Percentiles rank a stretch among this genome's conserved stretches.
phyloP scores from a whole-genome alignment of 2,888 invertebrate species.

The Apamea anceps region DNA sequence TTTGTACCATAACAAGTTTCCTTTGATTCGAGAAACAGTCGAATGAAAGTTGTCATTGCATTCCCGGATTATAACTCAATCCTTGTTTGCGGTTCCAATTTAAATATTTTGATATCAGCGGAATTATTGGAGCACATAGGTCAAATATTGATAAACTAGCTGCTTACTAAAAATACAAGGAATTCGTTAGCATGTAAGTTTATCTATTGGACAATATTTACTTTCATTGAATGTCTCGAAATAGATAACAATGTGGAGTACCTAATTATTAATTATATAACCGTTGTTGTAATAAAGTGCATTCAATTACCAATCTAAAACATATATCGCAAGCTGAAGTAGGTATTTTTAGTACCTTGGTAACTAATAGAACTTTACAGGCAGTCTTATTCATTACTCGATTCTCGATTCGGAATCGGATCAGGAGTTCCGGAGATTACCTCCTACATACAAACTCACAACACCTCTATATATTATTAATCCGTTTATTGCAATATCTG shows the following conservation, averaged over 20 bases:
- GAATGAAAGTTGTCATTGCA: constrained; percentile 57
- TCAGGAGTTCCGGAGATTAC: not conserved
- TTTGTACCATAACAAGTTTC: constrained; percentile 48
- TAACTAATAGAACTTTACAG: not conserved
- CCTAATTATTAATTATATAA: constrained; percentile 22
- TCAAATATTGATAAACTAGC: constrained; percentile 57
- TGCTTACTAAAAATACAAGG: constrained; percentile 35
- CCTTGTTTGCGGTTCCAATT: constrained; percentile 55
- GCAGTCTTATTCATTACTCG: too few species aligned
- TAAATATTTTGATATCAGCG: constrained; percentile 48
- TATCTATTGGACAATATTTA: constrained; percentile 19
- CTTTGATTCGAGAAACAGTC: constrained; percentile 37
- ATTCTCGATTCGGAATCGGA: not conserved
- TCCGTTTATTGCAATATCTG: too few species aligned
- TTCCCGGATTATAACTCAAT: constrained; percentile 56
- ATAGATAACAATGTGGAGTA: constrained; percentile 12
- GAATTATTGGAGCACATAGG: constrained; percentile 44
- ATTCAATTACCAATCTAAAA: not conserved
- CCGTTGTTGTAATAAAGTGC: not conserved
- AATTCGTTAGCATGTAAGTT: constrained; percentile 20
- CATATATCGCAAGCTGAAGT: not conserved
- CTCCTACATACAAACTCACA: not conserved
- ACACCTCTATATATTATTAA: not conserved
- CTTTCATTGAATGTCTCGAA: constrained; percentile 18
- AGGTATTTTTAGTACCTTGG: not conserved